Percentiles rank a stretch among this genome's conserved stretches.
Evolutionary conservation across 2,888 invertebrate genomes (phyloP).

Genomic region (Amitus sp.): DNA sequence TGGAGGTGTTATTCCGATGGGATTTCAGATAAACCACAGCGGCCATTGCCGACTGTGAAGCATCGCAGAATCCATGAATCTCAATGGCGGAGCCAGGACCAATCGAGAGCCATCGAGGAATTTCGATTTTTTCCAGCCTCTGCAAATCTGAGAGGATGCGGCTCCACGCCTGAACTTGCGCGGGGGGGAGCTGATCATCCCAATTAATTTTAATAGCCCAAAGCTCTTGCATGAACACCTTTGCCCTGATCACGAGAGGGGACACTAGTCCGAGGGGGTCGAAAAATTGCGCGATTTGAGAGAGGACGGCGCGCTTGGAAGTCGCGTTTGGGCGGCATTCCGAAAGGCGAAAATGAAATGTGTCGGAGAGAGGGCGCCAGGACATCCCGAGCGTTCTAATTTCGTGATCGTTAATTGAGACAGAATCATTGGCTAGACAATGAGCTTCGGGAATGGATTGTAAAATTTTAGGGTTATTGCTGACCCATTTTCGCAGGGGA

Average conservation of each 20-base stretch:
- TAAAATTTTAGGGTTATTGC: background rate
- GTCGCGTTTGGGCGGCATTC: background rate
- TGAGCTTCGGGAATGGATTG: conserved; percentile 4
- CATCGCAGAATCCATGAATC: background rate
- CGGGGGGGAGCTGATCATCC: background rate
- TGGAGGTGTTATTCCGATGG: background rate
- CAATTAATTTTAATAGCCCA: background rate
- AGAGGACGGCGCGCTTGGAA: conserved; percentile 9
- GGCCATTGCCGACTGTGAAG: background rate
- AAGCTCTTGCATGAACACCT: background rate
- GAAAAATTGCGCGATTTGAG: conserved; percentile 7
- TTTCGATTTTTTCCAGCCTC: too few relatives aligned
- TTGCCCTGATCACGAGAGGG: background rate
- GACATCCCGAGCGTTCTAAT: conserved; percentile 16
- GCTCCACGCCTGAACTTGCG: too few relatives aligned
- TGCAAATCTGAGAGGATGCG: too few relatives aligned
- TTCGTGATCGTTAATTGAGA: too few relatives aligned
- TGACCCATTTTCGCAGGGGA: conserved; percentile 7
- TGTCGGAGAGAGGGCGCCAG: conserved; percentile 1
- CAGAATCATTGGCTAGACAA: too few relatives aligned
- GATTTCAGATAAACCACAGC: background rate
- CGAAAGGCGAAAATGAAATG: background rate
- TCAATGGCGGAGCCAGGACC: background rate
- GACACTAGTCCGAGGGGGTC: conserved; percentile 14
- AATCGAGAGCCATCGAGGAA: background rate